Base-by-base conservation (phyloP, 2,797 vertebrate species). In the Syndactyla subalaris region DNA sequence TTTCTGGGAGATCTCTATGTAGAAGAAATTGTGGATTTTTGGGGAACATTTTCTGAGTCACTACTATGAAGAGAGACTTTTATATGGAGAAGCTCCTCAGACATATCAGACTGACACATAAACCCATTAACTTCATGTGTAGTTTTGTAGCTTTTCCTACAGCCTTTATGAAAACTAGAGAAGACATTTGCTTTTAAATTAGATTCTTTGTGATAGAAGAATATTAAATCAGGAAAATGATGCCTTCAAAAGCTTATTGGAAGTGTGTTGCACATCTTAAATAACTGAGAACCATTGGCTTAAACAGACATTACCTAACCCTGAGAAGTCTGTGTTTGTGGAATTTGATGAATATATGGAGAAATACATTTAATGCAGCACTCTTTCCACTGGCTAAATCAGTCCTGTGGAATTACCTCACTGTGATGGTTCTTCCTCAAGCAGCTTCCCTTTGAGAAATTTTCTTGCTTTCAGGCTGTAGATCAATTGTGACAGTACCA, bases 281-380 rank as follows among this genome's bases (percentile, higher is more conserved):
- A 72, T 88, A 65, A 62, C 81, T 89, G 65, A 80, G 66, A 80
- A 72, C 45, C 46, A 57, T 89, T 87, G 62, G 72, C 62, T 89
- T 91, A 55, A 77, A 91, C 51, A 97, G 94, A 91, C 81, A 85
- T 96, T 96, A 95, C 92, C 70, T 95, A 96, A 95, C 75, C 30
- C 39, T 32, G 88, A 88, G 43, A 87, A 93, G 80, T 89, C 90
- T 85, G 9, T 92, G 85, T 85, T 84, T 95, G 85, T 95, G 92
- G 88, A 96, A 88, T 92, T 93, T 93, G 85, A 74, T 96, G 80
- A 94, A 94, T 88, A 82, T 80, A 86, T 87, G 85, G 83, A 87
- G 80, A 90, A 97, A 92, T 95, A 79, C 30, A 74, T 92, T 83
- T 72, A 80, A 16, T 75, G 75, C 68, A 62, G 65, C 85, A 62